Conservation (phyloP, 2,797 vertebrate genomes). For the Microctenopoma stevenorrisi region DNA sequence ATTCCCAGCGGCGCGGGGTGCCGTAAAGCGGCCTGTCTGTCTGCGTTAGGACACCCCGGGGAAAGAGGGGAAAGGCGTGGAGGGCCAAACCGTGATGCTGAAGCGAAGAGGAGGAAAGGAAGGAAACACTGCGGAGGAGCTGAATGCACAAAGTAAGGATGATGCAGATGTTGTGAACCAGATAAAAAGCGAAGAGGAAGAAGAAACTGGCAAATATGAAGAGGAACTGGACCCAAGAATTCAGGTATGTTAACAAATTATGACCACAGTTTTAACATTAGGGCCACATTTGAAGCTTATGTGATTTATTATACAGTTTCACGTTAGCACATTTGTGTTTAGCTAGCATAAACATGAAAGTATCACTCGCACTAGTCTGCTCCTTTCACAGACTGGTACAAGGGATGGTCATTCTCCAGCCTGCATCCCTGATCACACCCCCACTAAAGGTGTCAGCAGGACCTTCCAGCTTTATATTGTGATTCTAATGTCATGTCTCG, state of each 20-base stretch:
- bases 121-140: conserved; percentile 31
- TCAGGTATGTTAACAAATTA: conserved; percentile 51
- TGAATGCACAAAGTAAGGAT: conserved; percentile 21
- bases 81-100: conserved; percentile 19
- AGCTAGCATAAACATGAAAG: too few relatives aligned
- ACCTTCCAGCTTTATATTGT: not conserved
- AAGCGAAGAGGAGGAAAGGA: conserved; percentile 57
- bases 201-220: conserved; percentile 74
- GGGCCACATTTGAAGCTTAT: not conserved
- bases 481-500: not conserved
- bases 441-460: not conserved
- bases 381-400: conserved; percentile 11
- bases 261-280: too few relatives aligned
- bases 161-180: conserved; percentile 34
- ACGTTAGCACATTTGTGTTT: too few relatives aligned
- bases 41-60: conserved; percentile 77
- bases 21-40: conserved; percentile 37
- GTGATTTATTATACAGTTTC: too few relatives aligned
- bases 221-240: conserved; percentile 90
- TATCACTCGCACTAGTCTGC: not conserved
- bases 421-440: not conserved
- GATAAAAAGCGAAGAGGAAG: conserved; percentile 39
- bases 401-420: not conserved
- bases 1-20: conserved; percentile 53
- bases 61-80: conserved; percentile 61